Conservation (phyloP, 2,888 invertebrate genomes). For the Nemurella pictetii region DNA sequence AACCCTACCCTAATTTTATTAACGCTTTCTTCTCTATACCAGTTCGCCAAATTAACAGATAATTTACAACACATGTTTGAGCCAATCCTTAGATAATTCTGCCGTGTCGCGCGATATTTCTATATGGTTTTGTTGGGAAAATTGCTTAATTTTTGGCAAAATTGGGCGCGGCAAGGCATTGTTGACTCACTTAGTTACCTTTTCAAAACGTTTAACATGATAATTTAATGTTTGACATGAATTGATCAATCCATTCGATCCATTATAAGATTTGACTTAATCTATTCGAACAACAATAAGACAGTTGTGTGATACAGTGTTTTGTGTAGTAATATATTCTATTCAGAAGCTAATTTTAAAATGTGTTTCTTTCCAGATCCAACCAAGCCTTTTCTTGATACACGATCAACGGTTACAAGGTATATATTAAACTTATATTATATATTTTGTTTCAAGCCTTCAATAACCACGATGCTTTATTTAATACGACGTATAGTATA, state of each 20-base stretch:
- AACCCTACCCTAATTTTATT: constrained; percentile 8
- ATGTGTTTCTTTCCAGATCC: no score
- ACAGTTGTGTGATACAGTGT: no score
- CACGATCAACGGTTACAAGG: no score
- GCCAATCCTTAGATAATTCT: background rate
- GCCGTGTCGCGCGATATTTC: background rate
- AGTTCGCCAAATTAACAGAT: background rate
- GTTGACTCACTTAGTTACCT: background rate
- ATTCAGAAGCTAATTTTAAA: no score
- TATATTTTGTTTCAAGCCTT: no score
- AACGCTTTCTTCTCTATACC: background rate
- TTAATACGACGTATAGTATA: no score
- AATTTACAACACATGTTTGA: background rate
- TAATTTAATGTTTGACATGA: background rate
- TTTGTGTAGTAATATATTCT: no score
- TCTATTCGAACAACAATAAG: no score
- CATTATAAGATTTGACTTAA: no score
- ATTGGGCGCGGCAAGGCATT: background rate
- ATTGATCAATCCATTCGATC: background rate
- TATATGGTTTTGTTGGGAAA: background rate
- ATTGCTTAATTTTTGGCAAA: background rate
- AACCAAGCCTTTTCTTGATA: no score
- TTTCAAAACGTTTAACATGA: background rate
- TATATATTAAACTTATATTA: no score
- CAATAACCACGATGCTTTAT: no score